Base-by-base conservation (phyloP, 2,113 vertebrate genomes). In the Craseonycteris thonglongyai region DNA sequence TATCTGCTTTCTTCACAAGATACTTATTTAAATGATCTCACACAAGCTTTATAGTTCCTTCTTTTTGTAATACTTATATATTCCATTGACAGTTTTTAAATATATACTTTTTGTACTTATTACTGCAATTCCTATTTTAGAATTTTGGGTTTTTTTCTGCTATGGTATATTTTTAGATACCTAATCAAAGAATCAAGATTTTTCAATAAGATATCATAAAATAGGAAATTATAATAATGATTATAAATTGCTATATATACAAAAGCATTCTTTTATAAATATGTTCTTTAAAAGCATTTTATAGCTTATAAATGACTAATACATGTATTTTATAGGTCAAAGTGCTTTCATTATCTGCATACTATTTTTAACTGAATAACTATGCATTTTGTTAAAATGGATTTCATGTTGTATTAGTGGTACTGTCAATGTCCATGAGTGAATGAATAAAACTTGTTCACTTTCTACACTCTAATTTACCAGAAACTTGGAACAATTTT, bases 381-480 rank as follows among this genome's bases (percentile, higher is more conserved):
- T 5, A 33, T 54, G 15, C 61, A 42, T 80, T 91, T 95, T 51
- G 9, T 71, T 84, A 49, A 71, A 58, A 13, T 93, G 14, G 26
- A 56, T 93, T 93, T 92, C 49, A 14, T 80, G 40, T 80, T 61
- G 40, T 58, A 58, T 78, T 83, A 91, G 22, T 35, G 66, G 40
- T 82, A n/a, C 2, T 58, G 92, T 80, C 28, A 56, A 61, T 5
- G 76, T 78, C 56, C 88, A 13, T 66, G 35, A 87, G 40, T 68
- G 45, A 91, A 93, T 84, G 68, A 95, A 85, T 91, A 92, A 88
- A 95, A 93, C 47, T 80, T 88, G 58, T 87, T 83, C 30, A 40
- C 56, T 58, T 18, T 78, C 59, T 68, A 76, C 40, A 91, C 63
- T 89, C 83, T 75, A 91, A 95, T 97, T 97, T 96, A 83, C 63